Base-by-base conservation (phyloP, 2,888 invertebrate genomes). In the Drosophila siamana region DNA sequence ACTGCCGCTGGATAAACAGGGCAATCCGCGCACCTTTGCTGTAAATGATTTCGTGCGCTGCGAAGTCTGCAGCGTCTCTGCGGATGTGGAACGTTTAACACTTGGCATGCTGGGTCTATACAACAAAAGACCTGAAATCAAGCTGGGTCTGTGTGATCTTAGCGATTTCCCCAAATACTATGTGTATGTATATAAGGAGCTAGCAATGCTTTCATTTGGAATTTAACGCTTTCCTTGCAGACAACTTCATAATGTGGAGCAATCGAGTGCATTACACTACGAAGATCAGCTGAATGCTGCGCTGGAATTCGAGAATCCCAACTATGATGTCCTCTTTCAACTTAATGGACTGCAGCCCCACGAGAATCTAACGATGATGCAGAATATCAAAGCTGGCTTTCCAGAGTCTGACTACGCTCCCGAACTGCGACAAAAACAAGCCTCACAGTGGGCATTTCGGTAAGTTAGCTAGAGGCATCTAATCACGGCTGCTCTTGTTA, bases 401-500 rank as follows among this genome's bases (percentile, higher is more conserved):
- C 94, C 96, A 33, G 94, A 95, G 72, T 94, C 95, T 78, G 98
- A 98, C 88, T 97, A 95, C 92, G 96, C 97, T 38, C 94, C 94
- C 82, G 96, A 97, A 91, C 93, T 98, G 80, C 95, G 98, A 66
- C 97, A 97, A 92, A 94, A 95, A 19, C 98, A 98, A 93, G 97
- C 98, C 48, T 96, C 96, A 91, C 97, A 97, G 92, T 97, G 97
- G 97, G 98, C 98, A 1, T 97, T 97, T 92, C 95, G 97, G 91
- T 92, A 78, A 86, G 86, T 70, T 30, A 1, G 11, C 3, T 3
- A 16, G 13, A 16, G n/a, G 33, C 33, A 5, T 33, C 30, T 43
- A 54, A 54, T 22, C 54, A 54, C 54, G 30, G 30, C 54, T 54
- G 43, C 4, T 11, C 33, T 38, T 4, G 13, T 38, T 15, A 15